Evolutionary conservation across 2,888 invertebrate species (phyloP).

Genomic region (Dione vanillae): DNA sequence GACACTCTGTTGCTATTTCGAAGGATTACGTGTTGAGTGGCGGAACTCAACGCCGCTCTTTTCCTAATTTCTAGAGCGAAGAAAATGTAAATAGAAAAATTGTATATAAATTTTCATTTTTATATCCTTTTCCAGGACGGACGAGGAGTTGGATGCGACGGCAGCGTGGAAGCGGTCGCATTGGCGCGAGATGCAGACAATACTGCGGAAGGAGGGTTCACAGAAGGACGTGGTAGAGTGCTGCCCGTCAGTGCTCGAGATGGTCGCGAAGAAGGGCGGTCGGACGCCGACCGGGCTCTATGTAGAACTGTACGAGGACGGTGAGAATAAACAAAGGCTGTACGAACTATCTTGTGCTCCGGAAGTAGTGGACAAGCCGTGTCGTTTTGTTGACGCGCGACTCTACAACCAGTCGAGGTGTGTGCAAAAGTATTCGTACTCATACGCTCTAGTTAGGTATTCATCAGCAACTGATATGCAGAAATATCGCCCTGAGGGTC

Average conservation of each 20-base stretch:
- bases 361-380: slow-evolving; percentile 88
- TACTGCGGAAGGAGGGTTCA: slow-evolving; percentile 82
- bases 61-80: no score
- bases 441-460: slow-evolving; percentile 92
- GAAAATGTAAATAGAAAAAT: no score
- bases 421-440: slow-evolving; percentile 92
- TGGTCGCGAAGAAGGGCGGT: slow-evolving; percentile 91
- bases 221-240: slow-evolving; percentile 87
- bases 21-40: no score
- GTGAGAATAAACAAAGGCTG: slow-evolving; percentile 87
- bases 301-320: slow-evolving; percentile 90
- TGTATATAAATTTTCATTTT: background rate
- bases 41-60: no score
- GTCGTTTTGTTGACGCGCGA: slow-evolving; percentile 89
- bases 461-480: slow-evolving; percentile 71
- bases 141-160: slow-evolving; percentile 73
- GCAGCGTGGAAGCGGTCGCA: slow-evolving; percentile 83
- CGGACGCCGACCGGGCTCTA: slow-evolving; percentile 88
- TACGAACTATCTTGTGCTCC: slow-evolving; percentile 91
- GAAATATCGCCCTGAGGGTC: slow-evolving; percentile 67
- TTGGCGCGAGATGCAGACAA: slow-evolving; percentile 86
- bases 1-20: no score
- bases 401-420: slow-evolving; percentile 89
- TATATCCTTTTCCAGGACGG: slow-evolving; percentile 60
- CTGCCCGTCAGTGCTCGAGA: slow-evolving; percentile 91